Base-by-base conservation (phyloP, 2,113 vertebrate genomes). In the Cromileptes altivelis region DNA sequence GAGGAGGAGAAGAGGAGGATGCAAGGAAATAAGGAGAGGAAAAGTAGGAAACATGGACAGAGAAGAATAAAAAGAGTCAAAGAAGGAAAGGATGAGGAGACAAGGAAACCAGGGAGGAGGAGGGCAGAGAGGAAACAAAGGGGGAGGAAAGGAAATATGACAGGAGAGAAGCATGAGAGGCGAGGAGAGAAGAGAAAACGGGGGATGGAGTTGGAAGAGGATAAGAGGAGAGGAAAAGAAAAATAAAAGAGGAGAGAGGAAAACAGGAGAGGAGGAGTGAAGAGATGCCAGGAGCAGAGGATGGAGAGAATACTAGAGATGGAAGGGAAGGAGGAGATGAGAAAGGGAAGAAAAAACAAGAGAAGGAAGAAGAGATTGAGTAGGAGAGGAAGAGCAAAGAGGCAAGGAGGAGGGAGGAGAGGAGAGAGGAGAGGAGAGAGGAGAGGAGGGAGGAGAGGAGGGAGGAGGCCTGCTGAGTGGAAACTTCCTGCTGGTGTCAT, bases 401-500 rank as follows among this genome's bases (percentile, higher is more conserved):
- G 1, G 12, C 2, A 18, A 5, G 27, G 5, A 18, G 27, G 14
- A 50, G n/a, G 13, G 19, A 52, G 37, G 4, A 19, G 27, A n/a
- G 13, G 42, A 75, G 52, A 4, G 4, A 4, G 33, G 8, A 17
- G 52, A 27, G 21, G 30, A 27, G 65, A 15, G 17, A 27, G 40
- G 69, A 67, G 53, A n/a, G n/a, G 42, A 75, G 52, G 8, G 4
- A 4, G 33, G 8, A 17, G 52, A 27, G 21, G 30, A 27, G 65
- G 19, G 17, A 27, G 40, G 69, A 67, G 53, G 50, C 80, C 9
- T 55, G 80, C 70, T 63, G 64, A 60, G 71, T 42, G 62, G 57
- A 47, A 82, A 57, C 73, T 30, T 78, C 75, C 70, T 68, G 82
- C 82, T 79, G 81, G 42, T 69, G 60, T 84, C 82, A 79, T 84